Percentiles rank a stretch among this genome's conserved stretches.
Conservation (phyloP, 1,140 invertebrate genomes). For the Thereuonema tuberculata region DNA sequence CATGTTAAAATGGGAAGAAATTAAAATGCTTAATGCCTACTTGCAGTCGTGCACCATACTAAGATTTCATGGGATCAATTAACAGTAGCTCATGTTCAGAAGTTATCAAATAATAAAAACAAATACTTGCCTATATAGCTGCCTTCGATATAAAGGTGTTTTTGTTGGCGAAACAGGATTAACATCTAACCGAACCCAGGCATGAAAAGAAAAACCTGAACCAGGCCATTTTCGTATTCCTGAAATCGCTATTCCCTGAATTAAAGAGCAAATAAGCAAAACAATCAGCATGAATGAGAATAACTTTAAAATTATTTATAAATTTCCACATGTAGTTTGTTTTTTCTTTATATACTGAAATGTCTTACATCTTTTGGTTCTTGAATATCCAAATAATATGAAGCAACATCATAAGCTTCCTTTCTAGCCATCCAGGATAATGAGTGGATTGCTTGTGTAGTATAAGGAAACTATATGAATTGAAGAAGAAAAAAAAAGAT, state of each 20-base stretch:
- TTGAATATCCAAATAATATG: constrained; percentile 40
- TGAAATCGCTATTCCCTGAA: constrained; percentile 37
- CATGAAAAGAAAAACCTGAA: constrained; percentile 45
- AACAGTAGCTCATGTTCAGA: too few relatives aligned
- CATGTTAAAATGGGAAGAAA: too few relatives aligned
- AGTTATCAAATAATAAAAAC: too few relatives aligned
- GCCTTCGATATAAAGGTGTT: constrained; percentile 25
- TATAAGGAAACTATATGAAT: constrained; percentile 32
- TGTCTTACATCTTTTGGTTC: constrained; percentile 30
- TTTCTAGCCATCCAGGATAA: constrained; percentile 35
- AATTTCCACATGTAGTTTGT: not conserved
- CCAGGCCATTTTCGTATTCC: constrained; percentile 39
- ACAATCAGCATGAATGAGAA: not conserved
- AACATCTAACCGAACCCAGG: constrained; percentile 40
- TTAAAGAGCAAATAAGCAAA: constrained; percentile 4
- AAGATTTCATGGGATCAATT: too few relatives aligned
- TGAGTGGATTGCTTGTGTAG: constrained; percentile 30
- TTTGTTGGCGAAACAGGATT: constrained; percentile 18
- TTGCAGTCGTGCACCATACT: too few relatives aligned
- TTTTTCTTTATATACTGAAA: not conserved
- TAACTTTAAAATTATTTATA: too few relatives aligned
- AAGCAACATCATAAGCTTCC: constrained; percentile 30
- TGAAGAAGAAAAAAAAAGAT: constrained; percentile 15
- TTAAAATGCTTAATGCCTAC: too few relatives aligned
- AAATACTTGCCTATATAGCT: constrained; percentile 41